Evolutionary conservation across 1,140 invertebrate genomes (phyloP).

Genomic region (Ceratina calcarata): DNA sequence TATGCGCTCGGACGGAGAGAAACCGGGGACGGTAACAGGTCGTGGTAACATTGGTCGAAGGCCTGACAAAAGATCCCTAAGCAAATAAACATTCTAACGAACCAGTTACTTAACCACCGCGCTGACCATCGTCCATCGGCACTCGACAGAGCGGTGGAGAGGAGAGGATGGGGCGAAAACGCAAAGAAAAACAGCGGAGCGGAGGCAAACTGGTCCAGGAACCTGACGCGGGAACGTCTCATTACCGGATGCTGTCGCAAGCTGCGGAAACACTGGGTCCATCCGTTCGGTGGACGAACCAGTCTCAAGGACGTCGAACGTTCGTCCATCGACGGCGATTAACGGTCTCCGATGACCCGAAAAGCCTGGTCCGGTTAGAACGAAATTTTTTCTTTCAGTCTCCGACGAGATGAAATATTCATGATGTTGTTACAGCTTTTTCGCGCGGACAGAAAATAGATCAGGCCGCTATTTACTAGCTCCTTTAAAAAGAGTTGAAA

Average conservation of each 20-base stretch:
- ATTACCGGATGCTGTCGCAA: constrained; percentile 70
- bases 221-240: constrained; percentile 58
- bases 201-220: constrained; percentile 66
- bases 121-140: constrained; percentile 62
- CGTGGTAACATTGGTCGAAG: constrained; percentile 76
- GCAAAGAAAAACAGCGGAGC: constrained; percentile 70
- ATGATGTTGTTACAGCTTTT: constrained; percentile 69
- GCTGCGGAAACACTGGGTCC: constrained; percentile 71
- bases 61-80: constrained; percentile 74
- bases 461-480: not conserved
- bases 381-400: not conserved
- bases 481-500: constrained; percentile 4
- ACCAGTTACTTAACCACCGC: constrained; percentile 79
- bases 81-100: constrained; percentile 81
- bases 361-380: constrained; percentile 37
- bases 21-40: constrained; percentile 74
- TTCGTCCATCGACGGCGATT: constrained; percentile 55
- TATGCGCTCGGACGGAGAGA: constrained; percentile 47
- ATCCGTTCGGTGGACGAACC: constrained; percentile 46
- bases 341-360: constrained; percentile 54
- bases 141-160: constrained; percentile 8
- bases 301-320: constrained; percentile 59
- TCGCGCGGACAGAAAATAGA: not conserved
- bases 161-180: constrained; percentile 40
- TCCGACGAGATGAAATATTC: constrained; percentile 67